Evolutionary conservation across 1,140 invertebrate genomes (phyloP), one percentile per base, ranked within the genome.

Genomic region (Drosophila littoralis): DNA sequence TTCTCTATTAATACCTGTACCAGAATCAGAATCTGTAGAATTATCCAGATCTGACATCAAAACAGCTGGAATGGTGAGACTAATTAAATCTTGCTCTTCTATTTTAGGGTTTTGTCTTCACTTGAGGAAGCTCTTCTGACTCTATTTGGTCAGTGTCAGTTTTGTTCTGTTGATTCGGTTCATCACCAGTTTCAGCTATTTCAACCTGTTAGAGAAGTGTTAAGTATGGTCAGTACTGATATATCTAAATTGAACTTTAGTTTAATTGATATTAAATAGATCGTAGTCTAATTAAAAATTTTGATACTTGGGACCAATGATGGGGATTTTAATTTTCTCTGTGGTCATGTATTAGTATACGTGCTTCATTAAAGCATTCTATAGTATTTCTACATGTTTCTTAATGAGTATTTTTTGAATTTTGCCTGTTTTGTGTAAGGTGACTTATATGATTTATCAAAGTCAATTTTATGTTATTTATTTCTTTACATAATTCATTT

Each of bases 111-210:
- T 48, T 48, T n/a, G n/a, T n/a, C n/a, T n/a, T n/a, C n/a, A 8
- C 45, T 10, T 10, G 2, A 9, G 8, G 8, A 48, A 48, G 15
- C 45, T 48, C 45, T 48, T 48, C 45, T 48, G 45, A 22, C 13
- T 48, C 45, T 5, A 15, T 15, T 48, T 13, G 2, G n/a, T 13
- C 13, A 2, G 45, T 17, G n/a, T n/a, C n/a, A n/a, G n/a, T n/a
- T n/a, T n/a, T n/a, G n/a, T 15, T 48, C 45, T 48, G 45, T 48
- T 48, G 45, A 48, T 48, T 48, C 45, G 45, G 45, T 7, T 48
- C 45, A 48, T 7, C 7, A 15, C 7, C 45, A 48, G 45, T 48
- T 7, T 48, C 45, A 48, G 4, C n/a, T n/a, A n/a, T n/a, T n/a
- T n/a, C n/a, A n/a, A n/a, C n/a, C 45, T 48, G 45, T 15, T 22